A percentile compares a stretch with the other conserved stretches of the same genome.
Conservation (phyloP, 1,140 invertebrate species). For the Drosophila arizonae region DNA sequence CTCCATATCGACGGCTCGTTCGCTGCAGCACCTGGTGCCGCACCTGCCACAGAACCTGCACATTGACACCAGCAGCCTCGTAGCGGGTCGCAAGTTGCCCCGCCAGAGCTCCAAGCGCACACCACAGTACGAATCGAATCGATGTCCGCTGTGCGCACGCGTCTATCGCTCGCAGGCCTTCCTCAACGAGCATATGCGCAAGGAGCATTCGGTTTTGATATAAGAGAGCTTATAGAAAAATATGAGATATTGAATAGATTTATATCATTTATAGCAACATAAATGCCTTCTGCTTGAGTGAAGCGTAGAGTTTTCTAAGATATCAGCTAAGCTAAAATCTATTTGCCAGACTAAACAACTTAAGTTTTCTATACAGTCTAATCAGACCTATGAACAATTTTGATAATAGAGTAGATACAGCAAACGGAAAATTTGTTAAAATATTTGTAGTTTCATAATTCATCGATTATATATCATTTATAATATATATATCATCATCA, state of each 20-base stretch:
- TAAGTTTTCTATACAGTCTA: no score
- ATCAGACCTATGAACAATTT: no score
- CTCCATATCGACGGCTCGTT: constrained; percentile 76
- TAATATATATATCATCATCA: background rate
- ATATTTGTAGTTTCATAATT: background rate
- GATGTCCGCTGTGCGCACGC: constrained; percentile 74
- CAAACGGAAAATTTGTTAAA: no score
- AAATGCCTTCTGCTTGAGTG: constrained; percentile 5
- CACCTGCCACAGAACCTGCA: constrained; percentile 62
- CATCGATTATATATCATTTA: background rate
- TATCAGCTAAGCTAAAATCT: background rate
- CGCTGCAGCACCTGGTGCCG: constrained; percentile 67
- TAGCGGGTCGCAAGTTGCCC: constrained; percentile 59
- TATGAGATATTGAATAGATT: background rate
- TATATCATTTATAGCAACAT: background rate
- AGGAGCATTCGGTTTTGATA: constrained; percentile 80
- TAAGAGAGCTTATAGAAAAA: constrained; percentile 21
- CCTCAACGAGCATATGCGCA: constrained; percentile 81
- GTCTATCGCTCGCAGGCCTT: constrained; percentile 78
- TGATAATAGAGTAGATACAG: no score
- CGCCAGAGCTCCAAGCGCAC: constrained; percentile 62
- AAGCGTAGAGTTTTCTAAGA: constrained; percentile 8
- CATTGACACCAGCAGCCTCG: constrained; percentile 58
- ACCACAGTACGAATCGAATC: constrained; percentile 74
- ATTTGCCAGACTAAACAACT: no score